These are phyloP conservation scores for Bujurquina vittata DNA, from an alignment of 2,113 vertebrate genomes.

Conservation along the genomic window DNA sequence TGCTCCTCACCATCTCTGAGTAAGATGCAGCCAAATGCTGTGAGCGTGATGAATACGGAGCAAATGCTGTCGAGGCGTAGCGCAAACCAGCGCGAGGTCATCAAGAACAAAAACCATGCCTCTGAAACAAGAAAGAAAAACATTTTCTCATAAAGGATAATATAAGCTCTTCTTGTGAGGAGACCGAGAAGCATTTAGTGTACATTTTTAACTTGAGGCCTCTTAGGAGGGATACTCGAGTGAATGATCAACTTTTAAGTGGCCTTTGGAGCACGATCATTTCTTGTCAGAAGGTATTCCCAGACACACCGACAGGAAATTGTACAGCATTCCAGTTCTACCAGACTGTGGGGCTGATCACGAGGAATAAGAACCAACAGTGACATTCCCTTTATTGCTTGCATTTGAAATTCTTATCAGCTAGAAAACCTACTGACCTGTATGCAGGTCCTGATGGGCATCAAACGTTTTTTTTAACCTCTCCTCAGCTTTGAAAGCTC, in stretches of 20 bases:
- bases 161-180: background rate
- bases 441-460: constrained; percentile 91
- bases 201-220: background rate
- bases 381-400: background rate
- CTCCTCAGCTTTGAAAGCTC: constrained; percentile 88
- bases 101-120: constrained; percentile 95
- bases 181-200: background rate
- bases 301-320: background rate
- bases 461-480: constrained; percentile 90
- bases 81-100: constrained; percentile 95
- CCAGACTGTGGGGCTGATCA: too few relatives aligned
- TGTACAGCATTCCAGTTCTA: background rate
- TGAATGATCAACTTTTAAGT: background rate
- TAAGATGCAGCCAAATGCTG: constrained; percentile 88
- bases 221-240: background rate
- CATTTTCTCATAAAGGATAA: background rate
- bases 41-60: constrained; percentile 85
- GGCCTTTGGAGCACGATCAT: background rate
- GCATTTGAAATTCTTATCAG: background rate
- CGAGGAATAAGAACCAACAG: background rate
- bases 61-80: constrained; percentile 93
- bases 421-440: constrained; percentile 70
- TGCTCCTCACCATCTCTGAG: constrained; percentile 83
- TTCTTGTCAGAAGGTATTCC: background rate
- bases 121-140: constrained; percentile 72